Conservation (phyloP, 2,113 vertebrate genomes). For the Malurus elegans region DNA sequence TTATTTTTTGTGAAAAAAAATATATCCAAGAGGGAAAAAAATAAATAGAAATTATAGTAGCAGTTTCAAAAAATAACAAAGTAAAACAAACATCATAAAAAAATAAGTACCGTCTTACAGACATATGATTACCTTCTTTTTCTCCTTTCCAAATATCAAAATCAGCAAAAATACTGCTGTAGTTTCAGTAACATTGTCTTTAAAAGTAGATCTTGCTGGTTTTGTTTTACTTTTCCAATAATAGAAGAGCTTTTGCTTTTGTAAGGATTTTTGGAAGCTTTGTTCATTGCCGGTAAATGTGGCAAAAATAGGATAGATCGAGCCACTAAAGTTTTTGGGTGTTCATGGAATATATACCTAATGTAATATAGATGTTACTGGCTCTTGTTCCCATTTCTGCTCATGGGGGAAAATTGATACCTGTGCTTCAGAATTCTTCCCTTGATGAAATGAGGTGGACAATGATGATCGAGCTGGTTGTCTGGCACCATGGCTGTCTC, state of each 20-base stretch:
- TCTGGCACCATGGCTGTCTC: neutral
- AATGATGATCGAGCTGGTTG: neutral
- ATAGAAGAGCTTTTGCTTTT: neutral
- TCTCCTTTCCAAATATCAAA: neutral
- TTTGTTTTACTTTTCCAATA: neutral
- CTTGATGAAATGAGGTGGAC: neutral
- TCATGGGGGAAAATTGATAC: neutral
- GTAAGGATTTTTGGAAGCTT: neutral
- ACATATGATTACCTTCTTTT: neutral
- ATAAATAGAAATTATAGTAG: neutral
- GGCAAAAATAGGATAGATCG: neutral
- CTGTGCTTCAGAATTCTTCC: neutral
- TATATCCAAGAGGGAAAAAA: neutral
- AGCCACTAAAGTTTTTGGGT: neutral
- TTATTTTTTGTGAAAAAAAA: constrained; percentile 8
- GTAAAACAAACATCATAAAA: neutral
- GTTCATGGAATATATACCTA: neutral
- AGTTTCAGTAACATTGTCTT: neutral
- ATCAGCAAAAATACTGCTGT: neutral
- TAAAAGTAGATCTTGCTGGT: neutral
- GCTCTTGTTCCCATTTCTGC: neutral
- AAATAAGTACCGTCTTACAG: neutral
- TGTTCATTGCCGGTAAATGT: neutral
- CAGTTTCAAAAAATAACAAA: neutral
- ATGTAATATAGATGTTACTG: neutral